Conservation (phyloP, 2,113 vertebrate species). For the Dromaius novaehollandiae region DNA sequence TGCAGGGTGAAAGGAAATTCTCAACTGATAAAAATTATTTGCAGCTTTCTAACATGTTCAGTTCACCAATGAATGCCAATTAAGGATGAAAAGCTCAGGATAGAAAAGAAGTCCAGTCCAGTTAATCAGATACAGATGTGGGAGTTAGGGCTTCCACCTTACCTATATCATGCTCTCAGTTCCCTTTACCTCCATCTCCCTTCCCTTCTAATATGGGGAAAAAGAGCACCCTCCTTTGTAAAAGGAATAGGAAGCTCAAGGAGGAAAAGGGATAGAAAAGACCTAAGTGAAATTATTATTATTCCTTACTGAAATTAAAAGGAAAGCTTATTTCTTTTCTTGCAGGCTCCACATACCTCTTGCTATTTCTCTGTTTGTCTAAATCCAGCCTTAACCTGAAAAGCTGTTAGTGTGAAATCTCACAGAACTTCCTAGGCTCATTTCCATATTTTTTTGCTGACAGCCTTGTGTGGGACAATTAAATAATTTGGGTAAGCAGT, state of each 20-base stretch:
- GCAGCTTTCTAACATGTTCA: background rate
- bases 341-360: background rate
- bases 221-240: background rate
- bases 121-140: background rate
- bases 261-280: background rate
- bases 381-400: background rate
- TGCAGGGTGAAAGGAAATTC: background rate
- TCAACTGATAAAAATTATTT: background rate
- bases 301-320: slow-evolving; percentile 1
- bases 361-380: background rate
- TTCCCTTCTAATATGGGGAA: background rate
- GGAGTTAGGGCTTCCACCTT: background rate
- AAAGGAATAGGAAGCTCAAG: background rate
- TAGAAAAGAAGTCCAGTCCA: background rate
- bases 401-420: slow-evolving; percentile 24
- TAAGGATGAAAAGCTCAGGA: background rate
- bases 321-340: background rate
- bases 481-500: slow-evolving; percentile 71
- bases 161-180: background rate
- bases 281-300: background rate
- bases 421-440: slow-evolving; percentile 14
- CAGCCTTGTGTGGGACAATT: slow-evolving; percentile 47
- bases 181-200: background rate
- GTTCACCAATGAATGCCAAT: background rate
- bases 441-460: slow-evolving; percentile 40